Base-by-base conservation (phyloP, 2,888 invertebrate species). In the Entomobrya multifasciata region DNA sequence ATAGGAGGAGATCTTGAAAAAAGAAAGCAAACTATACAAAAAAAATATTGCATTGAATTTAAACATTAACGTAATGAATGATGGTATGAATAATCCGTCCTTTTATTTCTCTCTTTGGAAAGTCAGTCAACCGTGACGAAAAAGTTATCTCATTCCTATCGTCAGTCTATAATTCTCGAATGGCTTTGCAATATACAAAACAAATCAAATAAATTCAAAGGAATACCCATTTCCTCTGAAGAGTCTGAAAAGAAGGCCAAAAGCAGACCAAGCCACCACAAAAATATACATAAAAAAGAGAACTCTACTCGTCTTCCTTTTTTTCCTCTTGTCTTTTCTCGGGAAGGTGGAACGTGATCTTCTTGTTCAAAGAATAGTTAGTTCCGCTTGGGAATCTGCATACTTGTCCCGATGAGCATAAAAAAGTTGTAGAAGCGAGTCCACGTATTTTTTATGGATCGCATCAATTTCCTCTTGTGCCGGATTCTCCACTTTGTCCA, bases 391-490 rank as follows among this genome's bases (percentile, higher is more conserved):
- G 17, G 88, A 83, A 83, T 83, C 83, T 70, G 87, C 86, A 77
- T 86, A 86, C 78, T 82, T 77, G 74, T 82, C 86, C 22, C 88
- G 78, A 76, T 88, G 78, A 22, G 86, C 49, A 55, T 98, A 96
- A 92, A 98, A 99, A 27, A 99, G 93, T 10, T 95, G 93, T 1
- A 93, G 92, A 36, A 99, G 93, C 10, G 94, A 94, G 11, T 94
- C 92, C 1, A 95, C 94, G 92, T 98, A 99, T 91, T 94, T 94
- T 2, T 93, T 92, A 92, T 99, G 99, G 1, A 97, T 93, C 20
- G 94, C 93, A 79, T 97, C 94, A 77, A 88, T 83, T 72, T 87
- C 94, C 89, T 96, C 96, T 4, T 93, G 92, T 0, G 95, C 95
- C 0, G 98, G 98, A 44, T 96, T 94, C 15, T 93, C 92, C 90